Evolutionary conservation across 2,888 invertebrate species (phyloP), one percentile per base, ranked within the genome.

Genomic region (Pinctada fucata): DNA sequence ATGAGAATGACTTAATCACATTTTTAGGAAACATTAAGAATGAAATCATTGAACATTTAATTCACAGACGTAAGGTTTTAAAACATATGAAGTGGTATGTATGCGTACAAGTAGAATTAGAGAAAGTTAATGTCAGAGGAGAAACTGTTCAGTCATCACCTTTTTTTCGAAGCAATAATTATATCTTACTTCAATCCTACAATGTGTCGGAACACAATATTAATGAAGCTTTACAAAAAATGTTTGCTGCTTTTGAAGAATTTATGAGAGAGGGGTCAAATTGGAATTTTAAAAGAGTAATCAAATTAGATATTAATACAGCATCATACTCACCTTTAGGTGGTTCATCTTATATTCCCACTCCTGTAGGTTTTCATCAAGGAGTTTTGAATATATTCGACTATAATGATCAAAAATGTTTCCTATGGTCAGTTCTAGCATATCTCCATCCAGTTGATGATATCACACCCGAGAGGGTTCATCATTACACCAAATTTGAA

Each of bases 361-460:
- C 49, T 67, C 45, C 8, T 16, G 64, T 84, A 50, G 69, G 63
- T 45, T 10, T 58, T 8, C 78, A 79, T 64, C 69, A 82, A 47
- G 84, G 83, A 45, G 66, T 84, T 16, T 77, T 85, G 50, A 85
- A 84, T 72, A 78, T 85, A 1, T 80, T 74, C 3, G 84, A 85
- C 75, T 58, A 10, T 31, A 77, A 81, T 16, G 86, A 85, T 50
- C 31, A 82, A 64, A 80, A 84, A 63, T 85, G 86, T 68, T 84
- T 86, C 63, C 49, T 73, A 58, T 86, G 84, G 84, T 65, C 80
- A 8, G 69, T 82, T n/a, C 51, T 83, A 45, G 78, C 83, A 51
- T 78, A 81, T 5, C 67, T 84, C n/a, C 79, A 85, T 65, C 81
- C 82, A n/a, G 65, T 45, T 6, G 65, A 70, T 13, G 13, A 13